Evolutionary conservation across 2,113 vertebrate species (phyloP), one percentile per base, ranked within the genome.

Genomic region (Sylvia atricapilla): DNA sequence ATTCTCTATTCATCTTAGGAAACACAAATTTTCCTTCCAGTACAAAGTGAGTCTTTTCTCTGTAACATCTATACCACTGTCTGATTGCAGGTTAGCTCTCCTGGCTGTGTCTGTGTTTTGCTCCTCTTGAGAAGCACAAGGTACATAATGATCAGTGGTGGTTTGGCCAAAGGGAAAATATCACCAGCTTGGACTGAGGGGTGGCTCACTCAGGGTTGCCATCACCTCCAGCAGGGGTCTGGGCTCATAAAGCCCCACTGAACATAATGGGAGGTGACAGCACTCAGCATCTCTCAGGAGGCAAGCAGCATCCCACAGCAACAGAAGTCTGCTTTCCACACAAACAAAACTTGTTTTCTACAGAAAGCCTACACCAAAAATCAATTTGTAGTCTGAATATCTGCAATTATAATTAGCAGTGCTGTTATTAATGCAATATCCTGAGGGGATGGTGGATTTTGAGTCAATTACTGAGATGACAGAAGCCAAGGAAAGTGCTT

Each of bases 201-300:
- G 30, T 0, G 0, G 22, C 60, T 52, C 58, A 43, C 0, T 0
- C n/a, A 64, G 85, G 53, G 70, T 24, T 24, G 83, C 33, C 46
- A 9, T 58, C 1, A 3, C 35, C 59, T 59, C 64, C 73, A 84
- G 77, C 37, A 67, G 67, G 67, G 68, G 55, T 59, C 76, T 86
- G 73, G 92, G 50, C 59, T 70, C n/a, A 55, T 56, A 73, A 92
- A 78, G 47, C 10, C 33, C 43, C 0, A 0, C 16, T 52, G 68
- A 95, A 47, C 27, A 13, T 78, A 74, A 96, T 1, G 2, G 28
- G 18, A 92, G 8, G 15, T 74, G 95, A 96, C 94, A 93, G 86
- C 64, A 63, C 72, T 63, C 83, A 92, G 86, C 59, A n/a, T 74
- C 83, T 67, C 83, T 59, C 83, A 47, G 86, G 43, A 93, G 72